Evolutionary conservation across 2,113 vertebrate genomes (phyloP), one percentile per base, ranked within the genome.

Genomic region (Oreocharis arfaki): DNA sequence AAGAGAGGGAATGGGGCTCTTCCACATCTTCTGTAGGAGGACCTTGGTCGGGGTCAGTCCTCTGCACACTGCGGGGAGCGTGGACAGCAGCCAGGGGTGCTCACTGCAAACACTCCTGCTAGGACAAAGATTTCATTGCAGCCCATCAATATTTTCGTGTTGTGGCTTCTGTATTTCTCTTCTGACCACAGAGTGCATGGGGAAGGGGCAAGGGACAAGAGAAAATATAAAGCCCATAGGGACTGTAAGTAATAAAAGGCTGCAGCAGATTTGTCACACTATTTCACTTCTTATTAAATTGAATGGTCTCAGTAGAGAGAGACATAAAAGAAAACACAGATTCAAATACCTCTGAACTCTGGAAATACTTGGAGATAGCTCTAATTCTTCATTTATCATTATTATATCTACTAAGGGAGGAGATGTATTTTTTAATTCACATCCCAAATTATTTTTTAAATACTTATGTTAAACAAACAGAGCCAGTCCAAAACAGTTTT

Each of bases 221-320:
- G 27, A 81, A 93, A 90, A 80, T 33, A 53, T 63, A 70, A 92
- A 95, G 39, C 84, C 93, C 76, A 77, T 21, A 44, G 86, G 93
- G 94, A 84, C 77, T 89, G 60, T 90, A 78, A 90, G 73, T 87
- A 86, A 95, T 84, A 92, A 95, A 96, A 87, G 56, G 56, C 89
- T 93, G 91, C 52, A 71, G 83, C 73, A 84, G 89, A 97, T 95
- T 95, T 95, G 93, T 95, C 89, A 87, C 91, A 89, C 64, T 81
- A 47, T 87, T 95, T 95, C 89, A 90, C 89, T 90, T 89, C 94
- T 92, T 93, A 84, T 90, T 93, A 95, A 92, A 92, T 87, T 59
- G 91, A 93, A 74, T 78, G 76, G 80, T 90, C 64, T 93, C 89
- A 47, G 52, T 41, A 77, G 93, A 84, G 86, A 95, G 27, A 22